Base-by-base conservation (phyloP, 2,113 vertebrate species). In the Australoheros scitulus region DNA sequence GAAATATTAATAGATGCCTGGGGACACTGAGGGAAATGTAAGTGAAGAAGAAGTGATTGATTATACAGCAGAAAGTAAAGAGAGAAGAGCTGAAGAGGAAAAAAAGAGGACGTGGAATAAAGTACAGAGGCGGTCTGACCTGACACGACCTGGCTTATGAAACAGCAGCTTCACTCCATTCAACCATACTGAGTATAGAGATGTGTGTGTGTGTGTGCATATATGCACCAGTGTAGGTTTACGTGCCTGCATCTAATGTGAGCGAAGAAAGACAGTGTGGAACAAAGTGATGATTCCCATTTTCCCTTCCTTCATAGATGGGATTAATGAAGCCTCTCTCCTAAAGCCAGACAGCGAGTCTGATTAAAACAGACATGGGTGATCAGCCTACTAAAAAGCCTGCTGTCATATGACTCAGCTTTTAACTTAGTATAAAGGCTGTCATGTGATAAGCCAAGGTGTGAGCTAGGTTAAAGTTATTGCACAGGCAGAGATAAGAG, bases 221-320 rank as follows among this genome's bases (percentile, higher is more conserved):
- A 29, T 61, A 29, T 22, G 22, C 56, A 80, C 43, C 50, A 76
- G 75, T 50, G 63, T 63, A 57, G 78, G 81, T 70, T 81, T 72
- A 75, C 6, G 8, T 4, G 56, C 2, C 41, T 38, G 58, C 13
- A 43, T 84, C 77, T 79, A 56, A 84, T 80, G 82, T 29, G 29
- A 68, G 61, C 3, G 5, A 56, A 77, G 47, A 87, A 85, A 90
- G 36, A 68, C 84, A 77, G 81, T 11, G n/a, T 61, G 75, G 85
- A 90, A 92, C 88, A 91, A 91, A 82, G 87, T 81, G 84, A 89
- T 81, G 81, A 83, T 83, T 90, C 82, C 82, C 60, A 57, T 79
- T 90, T 87, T 13, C 77, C 61, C 47, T 60, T 43, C 79, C 22
- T 87, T 77, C 80, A 75, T 8, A 68, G 78, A 80, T n/a, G 76